These are phyloP conservation scores for Ctenomys sociabilis DNA, from an alignment of 2,113 vertebrate species.

Conservation along the genomic window DNA sequence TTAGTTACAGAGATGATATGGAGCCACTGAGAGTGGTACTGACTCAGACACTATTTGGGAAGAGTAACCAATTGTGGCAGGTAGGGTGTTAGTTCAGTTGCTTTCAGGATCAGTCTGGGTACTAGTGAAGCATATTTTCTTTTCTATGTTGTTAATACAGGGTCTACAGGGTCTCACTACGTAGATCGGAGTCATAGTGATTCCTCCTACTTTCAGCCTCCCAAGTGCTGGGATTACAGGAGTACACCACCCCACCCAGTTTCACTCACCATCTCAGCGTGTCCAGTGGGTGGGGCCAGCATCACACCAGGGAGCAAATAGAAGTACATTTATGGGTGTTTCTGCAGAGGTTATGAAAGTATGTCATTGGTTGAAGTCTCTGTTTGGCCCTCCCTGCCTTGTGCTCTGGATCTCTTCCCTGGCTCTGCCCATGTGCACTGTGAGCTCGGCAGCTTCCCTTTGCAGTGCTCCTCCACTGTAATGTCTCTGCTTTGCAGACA, in stretches of 20 bases:
- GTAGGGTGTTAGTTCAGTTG: background rate
- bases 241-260: too few relatives aligned
- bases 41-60: background rate
- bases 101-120: background rate
- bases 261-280: too few relatives aligned
- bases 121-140: background rate
- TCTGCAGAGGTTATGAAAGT: background rate
- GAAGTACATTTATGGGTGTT: background rate
- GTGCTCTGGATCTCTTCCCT: background rate
- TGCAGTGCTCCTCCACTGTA: too few relatives aligned
- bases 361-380: background rate
- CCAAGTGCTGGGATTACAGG: too few relatives aligned
- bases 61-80: background rate
- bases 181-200: too few relatives aligned
- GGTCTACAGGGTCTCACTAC: too few relatives aligned
- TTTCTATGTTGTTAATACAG: too few relatives aligned
- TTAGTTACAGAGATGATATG: background rate
- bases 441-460: background rate
- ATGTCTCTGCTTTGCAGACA: background rate
- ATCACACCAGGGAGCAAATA: background rate
- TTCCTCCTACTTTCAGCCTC: too few relatives aligned
- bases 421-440: background rate
- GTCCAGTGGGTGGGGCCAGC: too few relatives aligned
- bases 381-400: background rate
- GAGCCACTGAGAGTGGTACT: accelerated